Percentiles rank a stretch among this genome's conserved stretches.
Evolutionary conservation across 1,140 invertebrate genomes (phyloP).

Genomic region (Charaxes varanes): DNA sequence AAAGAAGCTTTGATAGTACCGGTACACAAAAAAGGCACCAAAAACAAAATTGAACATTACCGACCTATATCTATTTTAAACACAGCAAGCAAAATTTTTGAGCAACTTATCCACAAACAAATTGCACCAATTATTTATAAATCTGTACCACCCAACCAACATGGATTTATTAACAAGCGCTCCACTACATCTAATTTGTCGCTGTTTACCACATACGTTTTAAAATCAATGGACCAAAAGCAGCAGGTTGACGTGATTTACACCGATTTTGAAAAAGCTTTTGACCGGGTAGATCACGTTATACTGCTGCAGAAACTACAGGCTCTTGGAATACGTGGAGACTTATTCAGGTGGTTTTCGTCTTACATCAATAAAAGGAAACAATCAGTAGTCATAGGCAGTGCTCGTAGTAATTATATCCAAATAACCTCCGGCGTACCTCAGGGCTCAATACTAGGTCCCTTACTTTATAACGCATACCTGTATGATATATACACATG

Average conservation of each 20-base stretch:
- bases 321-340: slow-evolving; percentile 9
- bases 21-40: slow-evolving; percentile 9
- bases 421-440: slow-evolving; percentile 8
- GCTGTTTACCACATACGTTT: slow-evolving; percentile 6
- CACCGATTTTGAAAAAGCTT: too few relatives aligned
- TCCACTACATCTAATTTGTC: slow-evolving; percentile 13
- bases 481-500: slow-evolving; percentile 12
- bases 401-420: slow-evolving; percentile 4
- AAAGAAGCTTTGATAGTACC: slow-evolving; percentile 11
- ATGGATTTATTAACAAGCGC: slow-evolving; percentile 15
- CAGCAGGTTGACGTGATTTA: too few relatives aligned
- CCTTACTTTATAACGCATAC: too few relatives aligned
- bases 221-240: slow-evolving; percentile 4
- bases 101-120: slow-evolving; percentile 3
- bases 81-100: slow-evolving; percentile 12
- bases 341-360: too few relatives aligned
- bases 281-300: slow-evolving; percentile 10
- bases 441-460: slow-evolving; percentile 10
- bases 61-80: slow-evolving; percentile 9
- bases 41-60: slow-evolving; percentile 6
- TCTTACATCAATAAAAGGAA: slow-evolving; percentile 11
- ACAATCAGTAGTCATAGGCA: slow-evolving; percentile 10
- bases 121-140: slow-evolving; percentile 8
- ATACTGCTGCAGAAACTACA: slow-evolving; percentile 16
- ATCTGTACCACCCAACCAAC: slow-evolving; percentile 9